These are phyloP conservation scores for Stichopus horrens DNA, from an alignment of 53 echinoderm and acorn worm genomes.

Conservation along the genomic window DNA sequence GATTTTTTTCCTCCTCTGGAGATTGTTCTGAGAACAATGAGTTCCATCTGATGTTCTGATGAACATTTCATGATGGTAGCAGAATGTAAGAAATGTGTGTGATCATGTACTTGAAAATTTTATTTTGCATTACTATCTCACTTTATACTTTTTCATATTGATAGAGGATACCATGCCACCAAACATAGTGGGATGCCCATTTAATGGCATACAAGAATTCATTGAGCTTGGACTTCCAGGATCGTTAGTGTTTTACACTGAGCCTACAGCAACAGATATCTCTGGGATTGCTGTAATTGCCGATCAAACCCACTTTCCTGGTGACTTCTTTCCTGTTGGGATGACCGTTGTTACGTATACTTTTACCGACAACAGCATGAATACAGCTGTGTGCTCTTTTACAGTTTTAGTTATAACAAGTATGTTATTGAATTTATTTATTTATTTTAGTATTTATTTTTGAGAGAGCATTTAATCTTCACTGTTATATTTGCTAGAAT, in stretches of 20 bases:
- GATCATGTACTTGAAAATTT: too few species aligned
- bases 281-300: not conserved
- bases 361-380: not conserved
- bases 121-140: too few species aligned
- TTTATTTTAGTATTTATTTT: not conserved
- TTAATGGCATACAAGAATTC: not conserved
- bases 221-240: conserved; percentile 49
- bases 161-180: conserved; percentile 51
- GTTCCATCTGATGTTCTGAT: too few species aligned
- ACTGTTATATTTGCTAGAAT: too few species aligned
- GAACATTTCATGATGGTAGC: too few species aligned
- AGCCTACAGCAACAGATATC: conserved; percentile 26
- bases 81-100: too few species aligned
- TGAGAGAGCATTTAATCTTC: too few species aligned
- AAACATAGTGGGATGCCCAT: conserved; percentile 7
- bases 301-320: conserved; percentile 1
- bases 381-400: not conserved
- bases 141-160: not conserved
- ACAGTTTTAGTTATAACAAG: not conserved
- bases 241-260: not conserved
- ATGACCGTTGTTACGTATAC: conserved; percentile 26
- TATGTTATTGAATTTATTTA: not conserved
- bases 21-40: too few species aligned
- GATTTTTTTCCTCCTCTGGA: too few species aligned
- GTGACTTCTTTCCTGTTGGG: conserved; percentile 19